Evolutionary conservation across 2,888 invertebrate species (phyloP).

Genomic region (Orthosia gracilis): DNA sequence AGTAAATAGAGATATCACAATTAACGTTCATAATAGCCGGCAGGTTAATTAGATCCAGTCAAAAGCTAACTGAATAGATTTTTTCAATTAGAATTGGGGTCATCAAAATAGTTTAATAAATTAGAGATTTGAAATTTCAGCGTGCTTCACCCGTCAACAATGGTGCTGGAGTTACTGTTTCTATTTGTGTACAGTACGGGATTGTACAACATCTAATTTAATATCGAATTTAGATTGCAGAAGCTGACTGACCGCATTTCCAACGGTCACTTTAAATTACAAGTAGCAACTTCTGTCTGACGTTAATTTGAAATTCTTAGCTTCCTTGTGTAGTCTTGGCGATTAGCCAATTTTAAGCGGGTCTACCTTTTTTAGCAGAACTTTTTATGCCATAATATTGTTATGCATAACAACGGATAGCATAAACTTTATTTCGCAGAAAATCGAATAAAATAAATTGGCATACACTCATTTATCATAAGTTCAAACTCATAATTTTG

Average conservation of each 20-base stretch:
- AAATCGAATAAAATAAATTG: too few relatives aligned
- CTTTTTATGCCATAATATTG: too few relatives aligned
- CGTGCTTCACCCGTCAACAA: not conserved
- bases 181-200: slow-evolving; percentile 17
- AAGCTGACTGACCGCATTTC: slow-evolving; percentile 34
- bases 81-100: not conserved
- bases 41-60: not conserved
- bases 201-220: slow-evolving; percentile 24
- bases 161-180: not conserved
- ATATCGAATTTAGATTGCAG: slow-evolving; percentile 32
- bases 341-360: slow-evolving; percentile 46
- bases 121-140: not conserved
- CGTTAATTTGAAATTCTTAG: slow-evolving; percentile 36
- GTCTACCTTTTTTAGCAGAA: too few relatives aligned
- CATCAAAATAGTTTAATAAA: not conserved
- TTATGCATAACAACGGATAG: too few relatives aligned
- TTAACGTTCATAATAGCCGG: not conserved
- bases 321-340: slow-evolving; percentile 43
- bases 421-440: too few relatives aligned
- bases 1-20: not conserved
- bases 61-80: not conserved
- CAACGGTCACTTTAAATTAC: slow-evolving; percentile 34
- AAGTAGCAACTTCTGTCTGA: slow-evolving; percentile 33
- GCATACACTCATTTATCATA: too few relatives aligned
- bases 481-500: too few relatives aligned